Evolutionary conservation across 2,888 invertebrate species (phyloP).

Genomic region (Apomyelois bistriatella): DNA sequence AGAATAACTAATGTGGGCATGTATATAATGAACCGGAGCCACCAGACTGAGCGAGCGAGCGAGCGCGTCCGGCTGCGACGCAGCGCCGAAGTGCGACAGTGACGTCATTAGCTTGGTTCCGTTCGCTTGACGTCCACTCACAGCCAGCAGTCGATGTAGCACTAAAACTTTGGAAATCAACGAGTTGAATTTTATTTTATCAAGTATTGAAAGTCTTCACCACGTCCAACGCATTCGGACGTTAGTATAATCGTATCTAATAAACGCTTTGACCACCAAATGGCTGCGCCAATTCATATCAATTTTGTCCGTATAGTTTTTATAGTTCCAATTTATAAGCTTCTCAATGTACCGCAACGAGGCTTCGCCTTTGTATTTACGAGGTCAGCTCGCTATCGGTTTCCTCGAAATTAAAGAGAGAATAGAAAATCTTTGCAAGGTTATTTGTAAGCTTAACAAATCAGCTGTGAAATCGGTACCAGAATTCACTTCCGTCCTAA

Average conservation of each 20-base stretch:
- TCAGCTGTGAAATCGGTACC: conserved; percentile 78
- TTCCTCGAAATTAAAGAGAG: conserved; percentile 53
- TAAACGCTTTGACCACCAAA: conserved; percentile 71
- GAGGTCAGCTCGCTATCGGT: conserved; percentile 50
- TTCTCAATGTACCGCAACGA: conserved; percentile 68
- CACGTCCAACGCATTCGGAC: conserved; percentile 56
- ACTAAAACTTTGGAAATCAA: conserved; percentile 36
- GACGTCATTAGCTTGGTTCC: conserved; percentile 48
- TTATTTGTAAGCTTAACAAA: conserved; percentile 76
- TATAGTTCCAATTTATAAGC: conserved; percentile 76
- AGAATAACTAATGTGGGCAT: not conserved
- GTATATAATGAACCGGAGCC: not conserved
- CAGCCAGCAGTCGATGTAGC: conserved; percentile 45
- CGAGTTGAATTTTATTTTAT: conserved; percentile 32
- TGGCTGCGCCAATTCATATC: conserved; percentile 78
- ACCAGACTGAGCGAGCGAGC: not conserved
- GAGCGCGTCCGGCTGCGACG: conserved; percentile 7
- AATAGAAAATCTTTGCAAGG: conserved; percentile 73
- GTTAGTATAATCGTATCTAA: conserved; percentile 69
- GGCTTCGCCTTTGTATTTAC: conserved; percentile 52
- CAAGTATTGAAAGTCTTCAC: conserved; percentile 46
- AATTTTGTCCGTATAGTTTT: conserved; percentile 78
- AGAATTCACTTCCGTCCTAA: conserved; percentile 80
- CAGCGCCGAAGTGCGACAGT: conserved; percentile 36
- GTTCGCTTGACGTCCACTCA: conserved; percentile 34